phyloP scores from a whole-genome alignment of 2,888 invertebrate genomes.

The Stegana nigrithorax region DNA sequence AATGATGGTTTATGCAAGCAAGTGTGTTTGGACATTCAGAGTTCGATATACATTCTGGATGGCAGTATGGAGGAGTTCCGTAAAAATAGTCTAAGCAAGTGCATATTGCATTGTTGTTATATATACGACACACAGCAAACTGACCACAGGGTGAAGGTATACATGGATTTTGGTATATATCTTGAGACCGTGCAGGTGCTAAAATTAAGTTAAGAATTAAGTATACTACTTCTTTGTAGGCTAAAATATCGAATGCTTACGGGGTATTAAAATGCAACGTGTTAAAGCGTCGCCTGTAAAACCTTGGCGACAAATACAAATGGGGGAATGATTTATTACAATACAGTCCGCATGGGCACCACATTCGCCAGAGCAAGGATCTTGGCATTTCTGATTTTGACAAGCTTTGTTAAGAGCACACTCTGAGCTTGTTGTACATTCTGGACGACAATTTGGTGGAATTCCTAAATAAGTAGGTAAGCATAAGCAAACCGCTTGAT shows the following conservation, averaged over 20 bases:
- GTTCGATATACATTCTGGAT: constrained; percentile 78
- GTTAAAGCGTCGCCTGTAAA: constrained; percentile 83
- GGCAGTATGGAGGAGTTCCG: constrained; percentile 78
- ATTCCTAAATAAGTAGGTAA: constrained; percentile 72
- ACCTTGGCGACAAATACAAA: constrained; percentile 77
- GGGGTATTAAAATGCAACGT: constrained; percentile 71
- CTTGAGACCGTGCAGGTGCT: constrained; percentile 43
- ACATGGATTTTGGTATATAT: constrained; percentile 73
- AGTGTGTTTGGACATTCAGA: constrained; percentile 77
- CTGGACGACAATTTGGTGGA: constrained; percentile 77
- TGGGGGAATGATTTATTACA: constrained; percentile 81
- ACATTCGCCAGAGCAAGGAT: constrained; percentile 75
- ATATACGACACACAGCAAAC: constrained; percentile 76
- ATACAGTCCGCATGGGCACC: constrained; percentile 77
- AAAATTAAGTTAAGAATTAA: neutral
- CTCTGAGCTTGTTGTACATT: constrained; percentile 76
- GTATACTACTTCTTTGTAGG: neutral
- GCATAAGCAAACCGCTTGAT: constrained; percentile 75
- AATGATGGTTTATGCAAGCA: constrained; percentile 79
- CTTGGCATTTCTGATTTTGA: constrained; percentile 74
- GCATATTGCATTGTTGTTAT: constrained; percentile 75
- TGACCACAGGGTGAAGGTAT: constrained; percentile 81
- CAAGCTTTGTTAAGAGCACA: constrained; percentile 75
- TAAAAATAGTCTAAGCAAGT: constrained; percentile 75
- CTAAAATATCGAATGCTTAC: constrained; percentile 52